Base-by-base conservation (phyloP, 2,113 vertebrate genomes). In the Oryctolagus cuniculus region DNA sequence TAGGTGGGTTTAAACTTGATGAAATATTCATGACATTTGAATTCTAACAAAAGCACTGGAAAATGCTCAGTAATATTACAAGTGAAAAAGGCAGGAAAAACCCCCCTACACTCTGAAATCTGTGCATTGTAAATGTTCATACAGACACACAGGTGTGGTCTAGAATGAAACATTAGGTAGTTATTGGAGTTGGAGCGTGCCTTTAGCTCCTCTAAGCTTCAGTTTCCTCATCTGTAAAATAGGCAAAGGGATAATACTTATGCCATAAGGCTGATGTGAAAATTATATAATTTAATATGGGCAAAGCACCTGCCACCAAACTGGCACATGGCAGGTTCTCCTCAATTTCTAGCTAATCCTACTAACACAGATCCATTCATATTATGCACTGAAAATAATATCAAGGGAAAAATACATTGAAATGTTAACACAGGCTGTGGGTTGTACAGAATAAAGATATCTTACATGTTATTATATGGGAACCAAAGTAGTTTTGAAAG, bases 21-120 rank as follows among this genome's bases (percentile, higher is more conserved):
- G 51, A 96, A 89, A 91, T 2, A 90, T 51, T 89, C 58, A n/a
- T 64, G 69, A 85, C 63, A 49, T 69, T 72, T 49, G 29, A 80
- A 83, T 79, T 89, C 78, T 86, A 79, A 67, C 88, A 36, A 95
- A 93, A 95, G 91, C 44, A 72, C 0, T 74, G 70, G 69, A 38
- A 89, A 70, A 58, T 12, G 38, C 78, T 93, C 78, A 82, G 25
- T 75, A 73, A 64, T 27, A 94, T 61, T 81, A 77, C 72, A 70
- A 84, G n/a, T 31, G 21, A 51, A 83, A 87, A 92, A 66, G 8
- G 1, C 9, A 83, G 91, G 70, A 55, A 70, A 38, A 67, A 84
- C 4, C 31, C 3, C 78, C 51, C 19, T 72, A 49, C 7, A 16
- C 29, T 77, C 13, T 82, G 38, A 83, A 83, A 89, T 17, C 31